Conservation (phyloP, 2,797 vertebrate species). For the Microchirus variegatus region DNA sequence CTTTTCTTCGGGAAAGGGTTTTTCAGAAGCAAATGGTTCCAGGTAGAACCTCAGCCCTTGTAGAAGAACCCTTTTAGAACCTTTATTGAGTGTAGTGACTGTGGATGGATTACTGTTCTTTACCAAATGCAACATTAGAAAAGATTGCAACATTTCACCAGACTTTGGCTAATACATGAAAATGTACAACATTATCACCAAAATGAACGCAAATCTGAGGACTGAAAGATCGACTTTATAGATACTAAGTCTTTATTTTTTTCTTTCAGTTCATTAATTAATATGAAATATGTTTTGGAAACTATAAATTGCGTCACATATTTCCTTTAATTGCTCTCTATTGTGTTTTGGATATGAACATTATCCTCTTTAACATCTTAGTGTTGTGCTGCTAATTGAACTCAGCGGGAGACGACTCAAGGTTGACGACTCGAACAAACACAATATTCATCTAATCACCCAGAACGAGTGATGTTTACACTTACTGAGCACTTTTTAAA, state of each 20-base stretch:
- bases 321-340: neutral
- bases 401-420: slow-evolving; percentile 19
- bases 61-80: no score
- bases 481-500: slow-evolving; percentile 41
- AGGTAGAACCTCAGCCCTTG: no score
- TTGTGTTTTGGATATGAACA: neutral
- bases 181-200: no score
- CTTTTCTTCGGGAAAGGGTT: no score
- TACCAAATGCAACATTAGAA: no score
- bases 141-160: no score
- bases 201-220: no score
- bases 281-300: neutral
- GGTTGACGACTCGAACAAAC: slow-evolving; percentile 21
- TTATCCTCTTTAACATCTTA: neutral
- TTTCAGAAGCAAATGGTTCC: no score
- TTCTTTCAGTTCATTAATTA: neutral
- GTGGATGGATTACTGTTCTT: no score
- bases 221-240: neutral
- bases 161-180: no score
- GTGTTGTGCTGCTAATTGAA: slow-evolving; percentile 12
- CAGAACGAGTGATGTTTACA: slow-evolving; percentile 36
- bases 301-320: neutral
- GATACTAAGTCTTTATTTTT: no score
- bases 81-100: no score
- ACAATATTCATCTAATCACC: slow-evolving; percentile 33